These are phyloP conservation scores for Bombyx mori DNA, from an alignment of 1,140 invertebrate species.

Conservation along the genomic window ASM3026992v2 NC_085124.1:7578001-7578500, in stretches of 20 bases:
- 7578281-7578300: no score
- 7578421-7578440: no score
- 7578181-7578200: conserved; percentile 39
- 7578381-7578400: background rate
- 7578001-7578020: conserved; percentile 58
- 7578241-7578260: background rate
- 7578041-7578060: conserved; percentile 49
- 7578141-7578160: conserved; percentile 68
- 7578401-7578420: no score
- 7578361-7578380: background rate
- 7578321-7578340: no score
- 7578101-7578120: conserved; percentile 62
- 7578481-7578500: background rate
- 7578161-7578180: conserved; percentile 57
- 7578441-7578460: no score
- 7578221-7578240: conserved; percentile 31
- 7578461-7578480: no score
- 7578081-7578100: conserved; percentile 61
- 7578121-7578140: conserved; percentile 53
- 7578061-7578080: conserved; percentile 62
- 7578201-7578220: conserved; percentile 52
- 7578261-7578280: no score
- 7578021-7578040: conserved; percentile 31
- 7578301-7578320: no score
- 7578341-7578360: background rate